Conservation (phyloP, 2,113 vertebrate species). For the Leucopsar rothschildi region DNA sequence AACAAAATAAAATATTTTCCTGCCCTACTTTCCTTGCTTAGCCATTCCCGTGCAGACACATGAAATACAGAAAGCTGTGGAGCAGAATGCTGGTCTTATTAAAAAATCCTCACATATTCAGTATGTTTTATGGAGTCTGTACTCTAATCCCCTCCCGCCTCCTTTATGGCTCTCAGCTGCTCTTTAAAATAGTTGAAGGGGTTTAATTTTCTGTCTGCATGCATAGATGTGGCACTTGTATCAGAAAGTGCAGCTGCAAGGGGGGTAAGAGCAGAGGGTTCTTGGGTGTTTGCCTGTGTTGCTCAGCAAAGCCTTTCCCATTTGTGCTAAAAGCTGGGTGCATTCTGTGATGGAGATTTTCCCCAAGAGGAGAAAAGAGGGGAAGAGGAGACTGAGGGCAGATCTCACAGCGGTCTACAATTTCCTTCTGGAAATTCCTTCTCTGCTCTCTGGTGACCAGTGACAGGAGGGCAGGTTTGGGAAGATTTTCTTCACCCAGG, state of each 20-base stretch:
- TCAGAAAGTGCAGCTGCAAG: background rate
- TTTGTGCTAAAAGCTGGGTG: background rate
- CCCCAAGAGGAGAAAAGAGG: background rate
- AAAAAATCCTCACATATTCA: background rate
- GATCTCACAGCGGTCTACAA: rapidly evolving
- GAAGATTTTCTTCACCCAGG: background rate
- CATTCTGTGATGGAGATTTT: background rate
- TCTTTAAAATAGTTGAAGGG: background rate
- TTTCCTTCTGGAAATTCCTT: background rate
- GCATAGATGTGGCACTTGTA: background rate
- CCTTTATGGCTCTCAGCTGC: background rate
- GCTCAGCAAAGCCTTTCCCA: background rate
- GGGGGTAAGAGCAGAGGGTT: background rate
- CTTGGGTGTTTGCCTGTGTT: background rate
- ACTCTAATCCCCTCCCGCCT: background rate
- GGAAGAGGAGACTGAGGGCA: background rate
- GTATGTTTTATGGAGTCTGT: background rate
- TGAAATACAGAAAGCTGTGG: background rate
- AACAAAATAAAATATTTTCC: constrained; percentile 20
- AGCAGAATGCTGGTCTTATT: background rate
- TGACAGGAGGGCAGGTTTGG: background rate
- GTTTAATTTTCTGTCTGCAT: background rate
- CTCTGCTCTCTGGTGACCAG: background rate
- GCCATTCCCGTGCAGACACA: background rate
- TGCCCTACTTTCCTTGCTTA: constrained; percentile 47